Evolutionary conservation across 2,888 invertebrate genomes (phyloP).

Genomic region (Papilio elwesi): DNA sequence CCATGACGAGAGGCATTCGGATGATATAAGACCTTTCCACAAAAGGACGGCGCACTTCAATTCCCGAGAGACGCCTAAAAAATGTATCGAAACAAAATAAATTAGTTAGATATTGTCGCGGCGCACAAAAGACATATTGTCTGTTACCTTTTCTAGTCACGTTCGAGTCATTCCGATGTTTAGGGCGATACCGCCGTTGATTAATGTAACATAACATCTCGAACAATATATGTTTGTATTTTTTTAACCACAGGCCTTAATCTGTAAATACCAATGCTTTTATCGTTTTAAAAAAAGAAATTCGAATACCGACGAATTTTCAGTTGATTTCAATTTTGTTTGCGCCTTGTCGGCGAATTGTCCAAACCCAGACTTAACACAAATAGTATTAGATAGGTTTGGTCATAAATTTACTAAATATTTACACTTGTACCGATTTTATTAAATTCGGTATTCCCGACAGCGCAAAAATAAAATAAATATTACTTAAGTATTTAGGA

Average conservation of each 20-base stretch:
- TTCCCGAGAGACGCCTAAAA: conserved; percentile 19
- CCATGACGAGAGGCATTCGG: background rate
- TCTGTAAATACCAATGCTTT: background rate
- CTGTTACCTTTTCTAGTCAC: conserved; percentile 20
- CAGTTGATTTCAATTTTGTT: background rate
- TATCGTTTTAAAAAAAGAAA: background rate
- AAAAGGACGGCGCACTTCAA: conserved; percentile 12
- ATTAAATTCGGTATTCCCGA: conserved; percentile 2
- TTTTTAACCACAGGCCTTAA: conserved; percentile 3
- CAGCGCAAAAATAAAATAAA: no score
- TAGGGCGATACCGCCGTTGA: conserved; percentile 3
- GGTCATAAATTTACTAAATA: conserved; percentile 5
- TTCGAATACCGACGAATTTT: background rate
- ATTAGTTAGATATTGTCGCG: conserved; percentile 11
- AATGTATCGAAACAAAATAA: conserved; percentile 23
- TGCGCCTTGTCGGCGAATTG: background rate
- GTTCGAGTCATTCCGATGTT: conserved; percentile 19
- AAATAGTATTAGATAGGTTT: conserved; percentile 12
- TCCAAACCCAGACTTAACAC: conserved; percentile 4
- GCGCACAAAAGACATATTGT: conserved; percentile 12
- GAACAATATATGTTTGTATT: conserved; percentile 11
- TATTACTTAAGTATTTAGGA: no score
- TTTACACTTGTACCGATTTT: background rate
- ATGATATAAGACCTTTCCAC: conserved; percentile 3
- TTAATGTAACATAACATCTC: conserved; percentile 19